Percentiles rank a stretch among this genome's conserved stretches.
Conservation (phyloP, 1,140 invertebrate genomes). For the Gyrodactylus salaris region DNA sequence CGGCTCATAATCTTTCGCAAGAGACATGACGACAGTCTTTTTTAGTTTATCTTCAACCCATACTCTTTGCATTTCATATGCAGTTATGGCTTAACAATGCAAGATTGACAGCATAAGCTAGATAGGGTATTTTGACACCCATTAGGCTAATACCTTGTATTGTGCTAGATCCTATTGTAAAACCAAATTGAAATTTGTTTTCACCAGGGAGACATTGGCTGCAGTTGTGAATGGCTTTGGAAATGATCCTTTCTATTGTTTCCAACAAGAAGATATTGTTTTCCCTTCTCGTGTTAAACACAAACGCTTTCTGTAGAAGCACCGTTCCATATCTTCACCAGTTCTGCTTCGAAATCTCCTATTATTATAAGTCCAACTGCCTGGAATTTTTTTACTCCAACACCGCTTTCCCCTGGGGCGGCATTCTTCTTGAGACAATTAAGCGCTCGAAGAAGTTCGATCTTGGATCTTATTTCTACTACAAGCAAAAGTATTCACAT, state of each 20-base stretch:
- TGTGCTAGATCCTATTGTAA: background rate
- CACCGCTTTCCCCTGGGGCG: background rate
- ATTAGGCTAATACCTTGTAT: too few species aligned
- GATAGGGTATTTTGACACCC: too few species aligned
- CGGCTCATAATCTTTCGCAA: background rate
- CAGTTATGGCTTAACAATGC: background rate
- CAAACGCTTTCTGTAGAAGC: background rate
- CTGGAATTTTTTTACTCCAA: background rate
- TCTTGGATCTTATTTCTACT: too few species aligned
- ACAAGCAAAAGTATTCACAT: too few species aligned
- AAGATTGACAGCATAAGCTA: background rate
- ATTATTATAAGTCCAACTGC: background rate
- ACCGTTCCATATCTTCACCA: background rate
- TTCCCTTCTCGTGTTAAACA: background rate
- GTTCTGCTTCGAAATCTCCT: background rate
- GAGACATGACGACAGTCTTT: background rate
- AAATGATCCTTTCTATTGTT: background rate
- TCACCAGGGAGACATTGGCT: background rate
- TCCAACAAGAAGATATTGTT: background rate
- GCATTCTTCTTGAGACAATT: background rate
- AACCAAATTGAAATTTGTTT: background rate
- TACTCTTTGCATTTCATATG: background rate
- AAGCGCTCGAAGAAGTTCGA: too few species aligned
- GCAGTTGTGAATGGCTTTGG: background rate
- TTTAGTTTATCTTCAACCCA: background rate